Conservation (phyloP, 2,797 vertebrate genomes). For the Cichlasoma orientale region DNA sequence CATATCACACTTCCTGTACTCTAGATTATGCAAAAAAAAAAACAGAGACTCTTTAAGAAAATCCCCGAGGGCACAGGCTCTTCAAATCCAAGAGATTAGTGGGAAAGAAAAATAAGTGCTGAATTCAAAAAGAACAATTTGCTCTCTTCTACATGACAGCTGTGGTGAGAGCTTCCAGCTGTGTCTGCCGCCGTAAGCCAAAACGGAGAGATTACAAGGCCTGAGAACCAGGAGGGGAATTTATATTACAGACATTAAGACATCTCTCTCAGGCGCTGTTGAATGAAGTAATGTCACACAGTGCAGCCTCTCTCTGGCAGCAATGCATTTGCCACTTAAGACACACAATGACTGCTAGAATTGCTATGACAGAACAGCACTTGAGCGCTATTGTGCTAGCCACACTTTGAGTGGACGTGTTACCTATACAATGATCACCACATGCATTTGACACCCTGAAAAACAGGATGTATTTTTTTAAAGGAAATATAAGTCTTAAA, state of each 20-base stretch:
- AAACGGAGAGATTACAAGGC: conserved; percentile 67
- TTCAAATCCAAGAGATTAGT: conserved; percentile 49
- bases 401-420: neutral
- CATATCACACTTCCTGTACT: neutral
- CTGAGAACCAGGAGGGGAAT: conserved; percentile 70
- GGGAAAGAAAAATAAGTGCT: conserved; percentile 54
- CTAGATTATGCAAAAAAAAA: conserved; percentile 25
- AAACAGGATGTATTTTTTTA: neutral
- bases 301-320: conserved; percentile 19
- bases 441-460: neutral
- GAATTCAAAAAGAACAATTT: conserved; percentile 60
- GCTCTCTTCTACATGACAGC: conserved; percentile 55
- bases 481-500: neutral
- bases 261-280: conserved; percentile 47
- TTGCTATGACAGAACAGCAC: neutral
- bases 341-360: conserved; percentile 3
- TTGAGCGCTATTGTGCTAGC: neutral
- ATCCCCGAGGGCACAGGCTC: neutral
- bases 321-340: neutral
- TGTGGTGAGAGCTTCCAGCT: conserved; percentile 80
- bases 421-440: neutral
- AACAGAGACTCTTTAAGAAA: conserved; percentile 1
- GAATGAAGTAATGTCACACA: conserved; percentile 41
- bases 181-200: conserved; percentile 68
- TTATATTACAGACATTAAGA: conserved; percentile 62